These are phyloP conservation scores for Archegozetes longisetosus DNA, from an alignment of 1,140 invertebrate genomes.

Conservation along the genomic window DNA sequence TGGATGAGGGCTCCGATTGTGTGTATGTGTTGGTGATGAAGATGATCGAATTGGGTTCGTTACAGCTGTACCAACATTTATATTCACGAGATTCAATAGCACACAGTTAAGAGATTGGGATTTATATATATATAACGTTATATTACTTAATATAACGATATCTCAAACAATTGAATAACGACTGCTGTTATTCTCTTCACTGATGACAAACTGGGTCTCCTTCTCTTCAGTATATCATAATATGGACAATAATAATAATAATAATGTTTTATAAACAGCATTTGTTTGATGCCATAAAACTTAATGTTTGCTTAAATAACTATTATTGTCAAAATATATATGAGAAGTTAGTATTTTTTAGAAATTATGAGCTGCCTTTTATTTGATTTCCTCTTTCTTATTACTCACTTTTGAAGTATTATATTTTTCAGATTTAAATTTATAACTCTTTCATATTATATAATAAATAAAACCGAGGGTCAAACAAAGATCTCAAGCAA, in stretches of 20 bases:
- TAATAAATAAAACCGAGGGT: no score
- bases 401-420: no score
- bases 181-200: not conserved
- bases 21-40: not conserved
- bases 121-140: not conserved
- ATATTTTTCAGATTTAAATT: no score
- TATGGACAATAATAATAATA: not conserved
- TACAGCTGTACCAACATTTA: not conserved
- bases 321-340: not conserved
- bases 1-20: no score
- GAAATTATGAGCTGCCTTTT: not conserved
- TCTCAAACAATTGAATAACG: not conserved
- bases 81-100: not conserved
- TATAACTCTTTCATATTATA: no score
- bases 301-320: not conserved
- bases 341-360: not conserved
- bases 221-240: not conserved
- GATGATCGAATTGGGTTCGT: not conserved
- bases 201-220: not conserved
- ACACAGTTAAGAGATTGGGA: not conserved
- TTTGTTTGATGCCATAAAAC: not conserved
- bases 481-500: no score
- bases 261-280: not conserved
- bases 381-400: no score
- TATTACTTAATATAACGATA: not conserved